Conservation (phyloP, 2,797 vertebrate species). For the Oryzias dopingdopingensis region DNA sequence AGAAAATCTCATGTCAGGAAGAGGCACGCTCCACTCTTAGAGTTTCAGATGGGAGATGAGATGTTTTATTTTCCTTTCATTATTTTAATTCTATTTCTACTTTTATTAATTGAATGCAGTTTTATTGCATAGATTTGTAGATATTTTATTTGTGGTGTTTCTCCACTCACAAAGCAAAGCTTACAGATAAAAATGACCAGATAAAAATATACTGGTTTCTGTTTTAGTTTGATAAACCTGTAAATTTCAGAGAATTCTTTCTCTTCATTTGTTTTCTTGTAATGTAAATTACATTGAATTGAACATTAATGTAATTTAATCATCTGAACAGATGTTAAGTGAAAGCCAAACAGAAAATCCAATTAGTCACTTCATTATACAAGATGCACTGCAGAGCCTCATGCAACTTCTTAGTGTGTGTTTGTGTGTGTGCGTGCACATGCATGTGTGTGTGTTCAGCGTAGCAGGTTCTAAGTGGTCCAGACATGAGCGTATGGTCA, state of each 20-base stretch:
- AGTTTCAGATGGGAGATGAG: too few species aligned
- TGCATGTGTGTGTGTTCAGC: constrained; percentile 42
- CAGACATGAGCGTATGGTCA: constrained; percentile 62
- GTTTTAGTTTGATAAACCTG: not conserved
- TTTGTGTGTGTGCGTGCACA: constrained; percentile 18
- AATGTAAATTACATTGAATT: not conserved
- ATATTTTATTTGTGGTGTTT: too few species aligned
- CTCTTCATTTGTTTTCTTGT: not conserved
- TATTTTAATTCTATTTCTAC: too few species aligned
- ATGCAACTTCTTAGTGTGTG: not conserved
- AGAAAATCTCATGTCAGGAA: too few species aligned
- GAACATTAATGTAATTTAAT: not conserved
- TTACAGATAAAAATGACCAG: too few species aligned
- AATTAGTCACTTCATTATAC: constrained; percentile 31
- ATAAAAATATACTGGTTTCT: too few species aligned
- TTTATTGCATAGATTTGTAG: too few species aligned
- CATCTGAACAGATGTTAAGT: constrained; percentile 38
- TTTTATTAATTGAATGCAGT: too few species aligned
- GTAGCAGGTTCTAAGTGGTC: constrained; percentile 45
- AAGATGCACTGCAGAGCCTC: constrained; percentile 17
- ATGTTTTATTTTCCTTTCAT: too few species aligned
- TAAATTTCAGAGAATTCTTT: not conserved
- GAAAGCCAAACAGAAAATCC: constrained; percentile 43
- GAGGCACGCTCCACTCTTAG: too few species aligned
- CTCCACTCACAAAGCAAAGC: too few species aligned